These are phyloP conservation scores for Caenorhabditis sulstoni DNA, from an alignment of 2,888 invertebrate genomes.

Conservation along the genomic window DNA sequence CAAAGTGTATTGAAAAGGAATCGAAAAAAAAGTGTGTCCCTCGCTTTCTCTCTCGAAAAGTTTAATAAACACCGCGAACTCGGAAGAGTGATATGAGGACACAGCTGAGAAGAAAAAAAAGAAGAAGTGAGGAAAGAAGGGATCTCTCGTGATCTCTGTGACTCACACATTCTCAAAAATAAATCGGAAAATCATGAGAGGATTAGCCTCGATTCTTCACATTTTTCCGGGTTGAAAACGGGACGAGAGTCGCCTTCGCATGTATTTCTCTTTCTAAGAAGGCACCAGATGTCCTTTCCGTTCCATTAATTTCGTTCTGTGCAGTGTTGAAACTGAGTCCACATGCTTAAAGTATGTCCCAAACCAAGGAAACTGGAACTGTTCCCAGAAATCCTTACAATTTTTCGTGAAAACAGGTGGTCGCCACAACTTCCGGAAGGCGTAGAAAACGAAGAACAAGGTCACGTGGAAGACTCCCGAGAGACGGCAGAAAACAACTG, in stretches of 20 bases:
- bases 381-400: background rate
- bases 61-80: constrained; percentile 15
- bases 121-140: background rate
- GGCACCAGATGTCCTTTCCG: too few relatives aligned
- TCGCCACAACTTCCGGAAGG: background rate
- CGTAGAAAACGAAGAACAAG: constrained; percentile 2
- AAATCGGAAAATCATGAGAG: too few relatives aligned
- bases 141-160: constrained; percentile 1
- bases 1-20: constrained; percentile 26
- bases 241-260: too few relatives aligned
- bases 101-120: background rate
- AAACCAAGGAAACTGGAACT: background rate
- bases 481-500: constrained; percentile 3
- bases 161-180: background rate
- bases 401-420: constrained; percentile 3
- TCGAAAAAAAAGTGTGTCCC: constrained; percentile 16
- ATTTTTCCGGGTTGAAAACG: too few relatives aligned
- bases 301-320: too few relatives aligned
- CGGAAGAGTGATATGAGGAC: too few relatives aligned
- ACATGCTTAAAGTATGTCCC: too few relatives aligned
- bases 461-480: constrained; percentile 4
- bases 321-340: too few relatives aligned
- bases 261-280: too few relatives aligned
- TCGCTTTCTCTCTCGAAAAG: too few relatives aligned
- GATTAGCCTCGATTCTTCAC: too few relatives aligned